Percentiles rank a stretch among this genome's conserved stretches.
Conservation (phyloP, 2,888 invertebrate species). For the Dexiosoma caninum region DNA sequence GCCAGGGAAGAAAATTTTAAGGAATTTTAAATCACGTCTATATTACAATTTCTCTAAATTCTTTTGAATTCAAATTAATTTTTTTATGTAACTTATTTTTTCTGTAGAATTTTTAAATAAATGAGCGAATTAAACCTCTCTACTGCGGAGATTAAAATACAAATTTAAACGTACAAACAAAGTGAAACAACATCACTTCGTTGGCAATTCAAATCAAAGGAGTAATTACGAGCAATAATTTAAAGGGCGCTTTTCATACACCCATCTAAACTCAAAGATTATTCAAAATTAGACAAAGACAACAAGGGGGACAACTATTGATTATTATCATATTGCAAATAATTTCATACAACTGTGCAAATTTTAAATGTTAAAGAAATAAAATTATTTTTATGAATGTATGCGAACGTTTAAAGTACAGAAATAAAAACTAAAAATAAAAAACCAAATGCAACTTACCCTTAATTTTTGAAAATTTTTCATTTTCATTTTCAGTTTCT, state of each 20-base stretch:
- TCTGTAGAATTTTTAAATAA: too few relatives aligned
- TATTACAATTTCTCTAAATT: too few relatives aligned
- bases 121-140: too few relatives aligned
- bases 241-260: constrained; percentile 1
- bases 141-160: too few relatives aligned
- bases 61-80: too few relatives aligned
- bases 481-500: neutral
- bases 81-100: too few relatives aligned
- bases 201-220: constrained; percentile 27
- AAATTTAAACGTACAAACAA: neutral
- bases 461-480: constrained; percentile 34
- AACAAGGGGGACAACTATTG: neutral
- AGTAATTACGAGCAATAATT: neutral
- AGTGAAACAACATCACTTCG: neutral
- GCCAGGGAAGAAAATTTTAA: too few relatives aligned
- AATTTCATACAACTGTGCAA: constrained; percentile 53
- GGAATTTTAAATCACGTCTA: too few relatives aligned
- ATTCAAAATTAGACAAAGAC: neutral
- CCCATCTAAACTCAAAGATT: constrained; percentile 26
- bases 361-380: constrained; percentile 34
- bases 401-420: too few relatives aligned
- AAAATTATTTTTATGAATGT: constrained; percentile 8
- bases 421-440: neutral
- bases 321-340: constrained; percentile 47
- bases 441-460: constrained; percentile 37